Conservation (phyloP, 2,797 vertebrate species). For the Danio kyathit region DNA sequence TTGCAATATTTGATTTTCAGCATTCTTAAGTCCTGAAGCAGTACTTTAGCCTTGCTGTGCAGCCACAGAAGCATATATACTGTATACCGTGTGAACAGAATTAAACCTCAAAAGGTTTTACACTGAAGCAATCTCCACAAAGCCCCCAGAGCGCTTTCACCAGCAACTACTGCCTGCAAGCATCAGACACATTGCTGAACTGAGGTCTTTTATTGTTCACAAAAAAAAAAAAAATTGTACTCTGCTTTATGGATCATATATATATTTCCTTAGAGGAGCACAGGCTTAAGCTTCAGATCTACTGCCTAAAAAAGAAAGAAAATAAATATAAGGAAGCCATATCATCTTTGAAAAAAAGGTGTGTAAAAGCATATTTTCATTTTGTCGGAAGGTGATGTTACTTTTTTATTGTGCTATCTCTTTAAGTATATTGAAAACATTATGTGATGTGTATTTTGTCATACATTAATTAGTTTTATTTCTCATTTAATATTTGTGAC, state of each 20-base stretch:
- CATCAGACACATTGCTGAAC: slow-evolving; percentile 12
- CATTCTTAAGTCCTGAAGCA: neutral
- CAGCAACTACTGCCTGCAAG: slow-evolving; percentile 9
- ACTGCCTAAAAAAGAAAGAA: neutral
- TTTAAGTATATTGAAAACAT: no score
- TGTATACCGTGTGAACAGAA: slow-evolving; percentile 12
- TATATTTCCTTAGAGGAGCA: neutral
- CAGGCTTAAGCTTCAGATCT: neutral
- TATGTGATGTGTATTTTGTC: neutral
- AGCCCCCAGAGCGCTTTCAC: slow-evolving; percentile 17
- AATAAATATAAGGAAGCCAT: neutral
- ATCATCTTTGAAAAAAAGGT: neutral
- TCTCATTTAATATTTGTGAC: neutral
- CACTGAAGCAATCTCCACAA: slow-evolving; percentile 17
- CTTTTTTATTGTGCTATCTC: no score
- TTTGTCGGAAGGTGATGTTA: neutral
- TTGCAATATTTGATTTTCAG: neutral
- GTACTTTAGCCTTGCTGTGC: neutral
- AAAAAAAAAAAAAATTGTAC: neutral
- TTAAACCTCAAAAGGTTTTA: slow-evolving; percentile 34
- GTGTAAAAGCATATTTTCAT: neutral
- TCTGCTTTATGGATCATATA: slow-evolving; percentile 1
- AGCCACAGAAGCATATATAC: neutral
- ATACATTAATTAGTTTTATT: neutral
- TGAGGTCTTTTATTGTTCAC: slow-evolving; percentile 17